phyloP scores from a whole-genome alignment of 2,888 invertebrate genomes.

The Gari tellinella region DNA sequence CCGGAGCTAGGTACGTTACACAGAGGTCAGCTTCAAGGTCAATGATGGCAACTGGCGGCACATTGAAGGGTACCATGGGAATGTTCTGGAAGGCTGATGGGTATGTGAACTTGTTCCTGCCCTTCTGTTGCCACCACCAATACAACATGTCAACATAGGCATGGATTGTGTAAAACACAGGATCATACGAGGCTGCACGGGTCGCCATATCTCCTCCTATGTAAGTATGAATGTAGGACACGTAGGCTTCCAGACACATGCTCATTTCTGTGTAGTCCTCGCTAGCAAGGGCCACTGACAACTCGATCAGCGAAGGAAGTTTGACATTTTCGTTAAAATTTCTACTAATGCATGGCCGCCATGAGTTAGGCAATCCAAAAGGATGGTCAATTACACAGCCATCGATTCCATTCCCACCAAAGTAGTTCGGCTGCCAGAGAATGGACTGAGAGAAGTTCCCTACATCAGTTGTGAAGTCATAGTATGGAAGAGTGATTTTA shows the following conservation, averaged over 20 bases:
- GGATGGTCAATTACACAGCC: conserved; percentile 80
- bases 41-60: conserved; percentile 73
- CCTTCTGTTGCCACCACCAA: conserved; percentile 78
- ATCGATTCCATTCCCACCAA: conserved; percentile 79
- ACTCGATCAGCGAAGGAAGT: conserved; percentile 75
- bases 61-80: conserved; percentile 79
- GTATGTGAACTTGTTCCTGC: conserved; percentile 75
- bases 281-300: conserved; percentile 73
- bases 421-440: conserved; percentile 81
- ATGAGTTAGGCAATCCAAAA: conserved; percentile 77
- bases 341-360: conserved; percentile 79
- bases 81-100: conserved; percentile 77
- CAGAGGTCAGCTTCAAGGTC: conserved; percentile 75
- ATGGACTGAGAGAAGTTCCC: conserved; percentile 78
- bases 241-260: conserved; percentile 73
- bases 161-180: conserved; percentile 77
- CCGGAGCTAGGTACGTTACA: conserved; percentile 72
- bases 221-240: conserved; percentile 76
- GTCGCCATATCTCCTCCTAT: conserved; percentile 81
- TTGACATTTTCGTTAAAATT: conserved; percentile 77
- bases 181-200: conserved; percentile 75
- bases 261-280: conserved; percentile 79
- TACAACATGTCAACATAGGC: conserved; percentile 79
- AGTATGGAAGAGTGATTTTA: conserved; percentile 80
- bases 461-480: conserved; percentile 82